Percentiles rank a stretch among this genome's conserved stretches.
phyloP scores from a whole-genome alignment of 2,113 vertebrate genomes.

The Proteles cristata region DNA sequence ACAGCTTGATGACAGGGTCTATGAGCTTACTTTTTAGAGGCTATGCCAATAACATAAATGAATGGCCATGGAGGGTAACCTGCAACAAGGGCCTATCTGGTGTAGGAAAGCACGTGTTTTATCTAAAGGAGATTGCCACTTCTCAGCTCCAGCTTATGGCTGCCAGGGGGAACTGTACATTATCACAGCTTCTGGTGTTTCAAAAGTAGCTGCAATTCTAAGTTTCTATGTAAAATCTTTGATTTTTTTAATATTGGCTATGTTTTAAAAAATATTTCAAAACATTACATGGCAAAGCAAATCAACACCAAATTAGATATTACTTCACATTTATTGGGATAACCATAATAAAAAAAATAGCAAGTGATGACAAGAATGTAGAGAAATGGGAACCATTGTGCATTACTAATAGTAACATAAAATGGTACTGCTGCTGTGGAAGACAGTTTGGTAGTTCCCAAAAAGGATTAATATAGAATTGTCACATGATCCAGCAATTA shows the following conservation, averaged over 20 bases:
- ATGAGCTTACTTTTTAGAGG: not conserved
- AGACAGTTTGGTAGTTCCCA: not conserved
- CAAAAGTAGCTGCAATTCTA: not conserved
- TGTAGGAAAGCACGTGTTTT: not conserved
- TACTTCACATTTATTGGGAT: not conserved
- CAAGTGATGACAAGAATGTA: not conserved
- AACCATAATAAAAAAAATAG: not conserved
- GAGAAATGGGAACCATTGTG: not conserved
- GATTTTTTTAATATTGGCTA: not conserved
- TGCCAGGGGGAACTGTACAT: not conserved
- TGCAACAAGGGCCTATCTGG: not conserved
- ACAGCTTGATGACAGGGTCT: not conserved
- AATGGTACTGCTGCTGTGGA: not conserved
- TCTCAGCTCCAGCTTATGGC: not conserved
- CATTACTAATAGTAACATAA: not conserved
- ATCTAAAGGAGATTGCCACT: not conserved
- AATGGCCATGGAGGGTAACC: fast-evolving
- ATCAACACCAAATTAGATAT: not conserved
- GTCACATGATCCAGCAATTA: not conserved
- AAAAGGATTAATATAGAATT: not conserved
- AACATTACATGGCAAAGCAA: not conserved
- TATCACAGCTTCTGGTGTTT: not conserved
- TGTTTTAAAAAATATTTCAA: conserved; percentile 13
- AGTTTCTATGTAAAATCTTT: not conserved
- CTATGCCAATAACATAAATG: not conserved